These are phyloP conservation scores for Orchesella cincta DNA, from an alignment of 1,140 invertebrate genomes.

Conservation along the genomic window DNA sequence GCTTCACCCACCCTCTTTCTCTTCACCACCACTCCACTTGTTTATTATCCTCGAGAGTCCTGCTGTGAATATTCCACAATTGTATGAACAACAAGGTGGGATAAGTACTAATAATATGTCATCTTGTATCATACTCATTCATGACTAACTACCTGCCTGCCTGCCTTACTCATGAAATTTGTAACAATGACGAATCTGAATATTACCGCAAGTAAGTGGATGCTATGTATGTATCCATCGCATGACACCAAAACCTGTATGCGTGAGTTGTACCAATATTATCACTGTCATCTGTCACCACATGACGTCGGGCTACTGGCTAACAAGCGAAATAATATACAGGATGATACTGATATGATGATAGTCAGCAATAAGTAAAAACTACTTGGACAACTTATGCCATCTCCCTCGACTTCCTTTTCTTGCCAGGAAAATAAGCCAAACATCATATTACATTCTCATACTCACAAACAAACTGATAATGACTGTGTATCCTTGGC, in stretches of 20 bases:
- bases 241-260: not conserved
- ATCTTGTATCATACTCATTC: not conserved
- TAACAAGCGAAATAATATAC: slow-evolving; percentile 4
- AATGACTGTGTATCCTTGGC: too few species aligned
- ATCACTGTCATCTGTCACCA: slow-evolving; percentile 24
- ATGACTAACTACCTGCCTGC: not conserved
- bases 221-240: not conserved
- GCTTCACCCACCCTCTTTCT: too few species aligned
- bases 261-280: slow-evolving; percentile 6
- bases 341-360: too few species aligned
- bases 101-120: not conserved
- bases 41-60: too few species aligned
- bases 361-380: too few species aligned
- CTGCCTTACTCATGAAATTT: too few species aligned
- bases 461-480: too few species aligned
- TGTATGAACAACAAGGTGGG: not conserved
- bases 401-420: not conserved
- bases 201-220: too few species aligned
- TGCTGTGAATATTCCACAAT: not conserved
- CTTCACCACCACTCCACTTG: too few species aligned
- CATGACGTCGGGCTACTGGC: slow-evolving; percentile 20
- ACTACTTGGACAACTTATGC: too few species aligned
- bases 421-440: not conserved
- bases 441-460: too few species aligned
- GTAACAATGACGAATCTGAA: too few species aligned